Evolutionary conservation across 2,797 vertebrate species (phyloP).

Genomic region (Staurois parvus): DNA sequence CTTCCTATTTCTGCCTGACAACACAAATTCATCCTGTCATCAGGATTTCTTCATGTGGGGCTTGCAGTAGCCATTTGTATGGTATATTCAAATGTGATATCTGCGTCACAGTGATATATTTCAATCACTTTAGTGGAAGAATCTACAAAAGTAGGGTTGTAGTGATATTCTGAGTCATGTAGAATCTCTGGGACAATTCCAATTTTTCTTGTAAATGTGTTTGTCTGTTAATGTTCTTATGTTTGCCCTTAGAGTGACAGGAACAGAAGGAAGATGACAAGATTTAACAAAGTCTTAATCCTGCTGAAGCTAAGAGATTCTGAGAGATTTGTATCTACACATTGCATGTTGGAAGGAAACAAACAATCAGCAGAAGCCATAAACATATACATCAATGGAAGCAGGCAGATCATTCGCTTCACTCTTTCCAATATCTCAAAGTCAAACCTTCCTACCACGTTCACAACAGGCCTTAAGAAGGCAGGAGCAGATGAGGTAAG

Average conservation of each 20-base stretch:
- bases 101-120: too few relatives aligned
- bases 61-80: too few relatives aligned
- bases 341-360: background rate
- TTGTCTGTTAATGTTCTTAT: background rate
- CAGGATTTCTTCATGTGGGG: too few relatives aligned
- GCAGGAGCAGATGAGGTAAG: slow-evolving; percentile 14
- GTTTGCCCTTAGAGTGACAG: slow-evolving; percentile 20
- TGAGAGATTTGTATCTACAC: background rate
- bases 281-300: slow-evolving; percentile 37
- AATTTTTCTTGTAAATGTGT: too few relatives aligned
- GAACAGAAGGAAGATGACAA: slow-evolving; percentile 39
- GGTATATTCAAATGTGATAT: too few relatives aligned
- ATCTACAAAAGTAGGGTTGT: too few relatives aligned
- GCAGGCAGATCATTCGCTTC: background rate
- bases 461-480: background rate
- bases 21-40: too few relatives aligned
- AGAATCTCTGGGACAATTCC: background rate
- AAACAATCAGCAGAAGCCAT: too few relatives aligned
- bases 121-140: too few relatives aligned
- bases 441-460: background rate
- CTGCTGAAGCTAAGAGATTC: slow-evolving; percentile 24
- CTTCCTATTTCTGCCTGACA: too few relatives aligned
- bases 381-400: background rate
- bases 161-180: too few relatives aligned
- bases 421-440: background rate